Base-by-base conservation (phyloP, 2,888 invertebrate genomes). In the Clanis bilineata region DNA sequence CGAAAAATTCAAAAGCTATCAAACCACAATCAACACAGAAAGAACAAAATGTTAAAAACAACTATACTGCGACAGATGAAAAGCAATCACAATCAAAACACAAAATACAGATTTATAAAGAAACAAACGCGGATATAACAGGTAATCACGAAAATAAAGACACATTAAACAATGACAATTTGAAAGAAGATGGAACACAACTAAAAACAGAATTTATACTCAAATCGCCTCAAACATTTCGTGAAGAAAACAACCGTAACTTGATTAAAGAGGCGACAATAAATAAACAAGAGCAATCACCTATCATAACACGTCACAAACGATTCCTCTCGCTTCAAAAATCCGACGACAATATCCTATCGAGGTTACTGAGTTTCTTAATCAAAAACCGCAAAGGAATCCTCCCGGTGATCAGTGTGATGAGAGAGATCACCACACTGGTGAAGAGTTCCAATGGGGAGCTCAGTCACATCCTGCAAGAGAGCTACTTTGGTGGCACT, bases 401-500 rank as follows among this genome's bases (percentile, higher is more conserved):
- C 0, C 41, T 85, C 0, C 90, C 90, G 1, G 77, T 89, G 0
- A 74, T 87, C 1, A 83, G 83, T 0, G 83, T 89, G 0, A 80
- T 86, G 63, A 62, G 88, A 5, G 90, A 90, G 45, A 85, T 90
- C 0, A 85, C 78, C 23, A 88, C 90, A 0, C 54, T 88, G 2
- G 83, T 90, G 0, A 85, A 76, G 47, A 86, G 82, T 5, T 79
- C 69, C 0, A 83, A 83, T 3, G 85, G 87, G 0, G 86, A 88
- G 54, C 59, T 89, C 1, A 85, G 74, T 23, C 86, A 90, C 45
- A 59, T 72, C 0, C 72, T 76, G 0, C 84, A 76, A 47, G 90
- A 89, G 64, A 85, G 83, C 22, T 88, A 80, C 45, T 76, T 87
- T 25, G 89, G 88, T 0, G 68, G 78, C 0, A 65, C 67, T 0